Evolutionary conservation across 1,140 invertebrate species (phyloP).

Genomic region (Drosophila tristis): DNA sequence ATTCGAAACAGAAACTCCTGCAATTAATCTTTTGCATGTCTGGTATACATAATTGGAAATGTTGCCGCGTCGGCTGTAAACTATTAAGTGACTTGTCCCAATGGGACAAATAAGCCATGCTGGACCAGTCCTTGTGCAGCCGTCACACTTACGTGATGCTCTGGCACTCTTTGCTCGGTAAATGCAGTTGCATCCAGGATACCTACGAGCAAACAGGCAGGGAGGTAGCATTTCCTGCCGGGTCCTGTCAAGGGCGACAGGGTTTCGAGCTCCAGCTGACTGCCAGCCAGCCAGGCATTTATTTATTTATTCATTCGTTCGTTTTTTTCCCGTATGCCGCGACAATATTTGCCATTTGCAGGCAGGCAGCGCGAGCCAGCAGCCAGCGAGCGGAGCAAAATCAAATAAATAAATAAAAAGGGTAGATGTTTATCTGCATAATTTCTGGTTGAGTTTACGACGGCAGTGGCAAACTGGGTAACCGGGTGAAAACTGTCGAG

Average conservation of each 20-base stretch:
- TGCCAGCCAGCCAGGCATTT: constrained; percentile 40
- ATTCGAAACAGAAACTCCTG: too few species aligned
- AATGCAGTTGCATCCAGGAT: constrained; percentile 24
- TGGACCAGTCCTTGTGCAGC: too few species aligned
- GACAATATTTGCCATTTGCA: constrained; percentile 75
- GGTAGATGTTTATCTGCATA: constrained; percentile 81
- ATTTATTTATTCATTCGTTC: constrained; percentile 51
- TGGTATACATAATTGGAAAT: too few species aligned
- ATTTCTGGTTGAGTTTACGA: constrained; percentile 77
- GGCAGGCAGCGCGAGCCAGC: constrained; percentile 41
- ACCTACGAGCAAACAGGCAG: constrained; percentile 18
- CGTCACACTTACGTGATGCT: background rate
- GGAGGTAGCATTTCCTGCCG: constrained; percentile 41
- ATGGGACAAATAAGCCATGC: too few species aligned
- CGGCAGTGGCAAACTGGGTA: constrained; percentile 32
- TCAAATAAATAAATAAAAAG: constrained; percentile 82
- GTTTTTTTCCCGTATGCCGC: constrained; percentile 26
- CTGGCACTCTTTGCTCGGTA: constrained; percentile 1
- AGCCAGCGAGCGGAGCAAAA: constrained; percentile 52
- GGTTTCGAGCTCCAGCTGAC: constrained; percentile 15
- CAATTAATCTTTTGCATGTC: too few species aligned
- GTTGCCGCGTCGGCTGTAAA: too few species aligned
- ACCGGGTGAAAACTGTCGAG: constrained; percentile 14
- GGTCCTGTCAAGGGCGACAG: constrained; percentile 42
- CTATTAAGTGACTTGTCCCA: too few species aligned